Percentiles rank a stretch among this genome's conserved stretches.
Conservation (phyloP, 35 echinoderm and acorn worm genomes). For the Strongylocentrotus purpuratus region DNA sequence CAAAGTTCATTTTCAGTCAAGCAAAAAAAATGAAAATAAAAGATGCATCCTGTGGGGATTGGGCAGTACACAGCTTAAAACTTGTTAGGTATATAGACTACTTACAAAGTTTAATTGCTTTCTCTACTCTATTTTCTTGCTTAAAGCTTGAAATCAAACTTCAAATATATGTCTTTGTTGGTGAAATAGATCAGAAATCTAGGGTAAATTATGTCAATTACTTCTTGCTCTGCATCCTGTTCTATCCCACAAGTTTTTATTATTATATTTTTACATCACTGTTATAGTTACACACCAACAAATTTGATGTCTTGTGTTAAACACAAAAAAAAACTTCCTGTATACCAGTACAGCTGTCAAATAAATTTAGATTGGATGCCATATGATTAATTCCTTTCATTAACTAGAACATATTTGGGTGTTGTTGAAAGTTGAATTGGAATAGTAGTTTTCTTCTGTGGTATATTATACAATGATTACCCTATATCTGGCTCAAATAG, state of each 20-base stretch:
- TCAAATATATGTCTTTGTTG: not conserved
- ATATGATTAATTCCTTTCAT: not conserved
- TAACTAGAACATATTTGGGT: not conserved
- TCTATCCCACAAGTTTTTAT: too few species aligned
- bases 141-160: not conserved
- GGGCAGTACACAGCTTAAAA: not conserved
- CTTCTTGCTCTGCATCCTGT: not conserved
- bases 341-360: not conserved
- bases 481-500: not conserved
- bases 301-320: not conserved
- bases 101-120: not conserved
- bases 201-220: not conserved
- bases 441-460: not conserved
- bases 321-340: not conserved
- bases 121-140: not conserved
- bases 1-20: not conserved
- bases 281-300: not conserved
- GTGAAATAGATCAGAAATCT: not conserved
- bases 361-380: not conserved
- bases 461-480: constrained; percentile 2
- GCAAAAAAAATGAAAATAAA: not conserved
- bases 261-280: not conserved
- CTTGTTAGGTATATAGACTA: not conserved
- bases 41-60: not conserved
- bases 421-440: not conserved